These are phyloP conservation scores for Drosophila lini DNA, from an alignment of 1,140 invertebrate species.

Conservation along the genomic window DNA sequence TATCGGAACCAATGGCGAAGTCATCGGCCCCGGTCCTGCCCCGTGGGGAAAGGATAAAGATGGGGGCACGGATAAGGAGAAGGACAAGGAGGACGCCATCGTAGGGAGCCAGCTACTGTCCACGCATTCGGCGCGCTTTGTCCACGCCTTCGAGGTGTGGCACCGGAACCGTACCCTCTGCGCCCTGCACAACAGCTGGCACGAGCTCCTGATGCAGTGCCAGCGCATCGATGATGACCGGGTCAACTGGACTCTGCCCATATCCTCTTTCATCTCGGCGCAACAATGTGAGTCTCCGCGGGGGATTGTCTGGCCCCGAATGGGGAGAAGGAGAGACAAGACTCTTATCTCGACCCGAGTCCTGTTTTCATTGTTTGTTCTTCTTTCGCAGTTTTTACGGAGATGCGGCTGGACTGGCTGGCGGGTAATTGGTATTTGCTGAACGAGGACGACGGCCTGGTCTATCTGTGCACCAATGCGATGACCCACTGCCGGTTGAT, in stretches of 20 bases:
- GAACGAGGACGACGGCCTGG: constrained; percentile 89
- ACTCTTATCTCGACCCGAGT: constrained; percentile 20
- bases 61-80: constrained; percentile 4
- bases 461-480: constrained; percentile 89
- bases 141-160: constrained; percentile 74
- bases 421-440: constrained; percentile 94
- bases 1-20: constrained; percentile 52
- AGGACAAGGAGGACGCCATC: constrained; percentile 11
- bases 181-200: constrained; percentile 87
- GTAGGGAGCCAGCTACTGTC: constrained; percentile 15
- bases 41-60: constrained; percentile 15
- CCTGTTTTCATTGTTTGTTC: background rate
- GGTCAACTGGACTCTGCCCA: constrained; percentile 86
- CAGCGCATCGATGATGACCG: constrained; percentile 87
- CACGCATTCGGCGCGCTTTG: constrained; percentile 28
- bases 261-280: constrained; percentile 83
- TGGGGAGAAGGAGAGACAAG: background rate
- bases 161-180: constrained; percentile 88
- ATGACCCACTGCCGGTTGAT: constrained; percentile 88
- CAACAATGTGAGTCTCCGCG: constrained; percentile 70
- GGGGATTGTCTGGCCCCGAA: background rate
- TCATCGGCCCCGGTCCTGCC: constrained; percentile 4
- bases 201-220: constrained; percentile 85
- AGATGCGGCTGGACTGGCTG: constrained; percentile 94
- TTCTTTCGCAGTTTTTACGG: constrained; percentile 86